Evolutionary conservation across 2,113 vertebrate genomes (phyloP), one percentile per base, ranked within the genome.

Genomic region (Prochilodus magdalenae): DNA sequence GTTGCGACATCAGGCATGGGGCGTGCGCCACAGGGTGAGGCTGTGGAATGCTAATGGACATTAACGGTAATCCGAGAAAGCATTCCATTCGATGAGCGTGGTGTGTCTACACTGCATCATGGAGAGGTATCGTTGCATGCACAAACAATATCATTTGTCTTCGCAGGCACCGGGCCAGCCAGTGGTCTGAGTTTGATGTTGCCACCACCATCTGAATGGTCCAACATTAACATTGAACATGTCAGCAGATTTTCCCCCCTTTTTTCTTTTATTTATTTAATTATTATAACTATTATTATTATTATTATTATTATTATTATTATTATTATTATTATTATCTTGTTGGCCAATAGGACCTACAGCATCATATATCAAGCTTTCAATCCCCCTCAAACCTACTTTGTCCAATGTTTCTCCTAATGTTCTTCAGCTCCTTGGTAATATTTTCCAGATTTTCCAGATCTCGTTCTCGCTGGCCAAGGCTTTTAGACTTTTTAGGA

Each of bases 31-130:
- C 22, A 13, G 74, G 81, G 82, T 51, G 53, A 14, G 44, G 66
- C 33, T 60, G 75, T 59, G 79, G 75, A 74, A 78, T 74, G 75
- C 71, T 62, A 63, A 82, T 70, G 75, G 44, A 33, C 57, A 75
- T 72, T 78, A 51, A 22, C 22, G 18, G 66, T 70, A 77, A 79
- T 74, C 33, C 24, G 13, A 78, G 75, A 72, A 0, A 59, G 69
- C 81, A 16, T 83, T 71, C 79, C 70, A 40, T 55, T 18, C 29
- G n/a, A 47, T 36, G 47, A 40, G 29, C 26, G 27, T 20, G 47
- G 80, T 26, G 72, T 67, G 80, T 71, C 30, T n/a, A 14, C 22
- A 24, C 55, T 10, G 27, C 55, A 24, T 24, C 67, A 0, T 40
- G 26, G 27, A 29, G 26, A 51, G 66, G 72, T 16, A 27, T 71